A percentile compares a stretch with the other conserved stretches of the same genome.
phyloP scores from a whole-genome alignment of 2,888 invertebrate species.

The Cryptophagus acutangulus region DNA sequence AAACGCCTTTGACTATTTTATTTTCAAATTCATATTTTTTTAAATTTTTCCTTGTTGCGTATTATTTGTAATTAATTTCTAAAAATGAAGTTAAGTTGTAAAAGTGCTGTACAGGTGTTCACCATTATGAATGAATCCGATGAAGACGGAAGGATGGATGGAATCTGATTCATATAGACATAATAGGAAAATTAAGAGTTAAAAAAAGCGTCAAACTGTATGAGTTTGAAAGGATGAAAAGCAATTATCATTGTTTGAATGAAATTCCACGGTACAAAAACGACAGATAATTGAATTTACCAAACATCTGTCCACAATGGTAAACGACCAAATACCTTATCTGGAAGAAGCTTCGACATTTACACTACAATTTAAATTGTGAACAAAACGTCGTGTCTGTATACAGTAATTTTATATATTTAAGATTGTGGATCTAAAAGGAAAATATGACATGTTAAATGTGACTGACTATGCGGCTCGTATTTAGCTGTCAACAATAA shows the following conservation, averaged over 20 bases:
- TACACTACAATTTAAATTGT: slow-evolving; percentile 41
- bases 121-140: no score
- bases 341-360: slow-evolving; percentile 32
- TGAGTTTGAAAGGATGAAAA: no score
- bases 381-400: slow-evolving; percentile 35
- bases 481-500: slow-evolving; percentile 38
- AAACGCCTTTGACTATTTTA: no score
- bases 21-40: no score
- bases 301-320: slow-evolving; percentile 26
- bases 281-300: slow-evolving; percentile 5
- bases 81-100: no score
- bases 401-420: slow-evolving; percentile 44
- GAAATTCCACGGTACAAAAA: slow-evolving; percentile 4
- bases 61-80: no score
- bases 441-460: slow-evolving; percentile 36
- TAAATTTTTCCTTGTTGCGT: no score
- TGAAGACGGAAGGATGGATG: no score
- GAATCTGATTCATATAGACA: no score
- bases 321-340: slow-evolving; percentile 24
- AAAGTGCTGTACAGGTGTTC: no score
- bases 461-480: slow-evolving; percentile 16
- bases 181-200: no score
- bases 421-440: slow-evolving; percentile 34
- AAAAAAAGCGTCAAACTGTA: no score
- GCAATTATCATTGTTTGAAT: slow-evolving; percentile 10